Evolutionary conservation across 2,888 invertebrate genomes (phyloP).

Genomic region (Nomada fucata): DNA sequence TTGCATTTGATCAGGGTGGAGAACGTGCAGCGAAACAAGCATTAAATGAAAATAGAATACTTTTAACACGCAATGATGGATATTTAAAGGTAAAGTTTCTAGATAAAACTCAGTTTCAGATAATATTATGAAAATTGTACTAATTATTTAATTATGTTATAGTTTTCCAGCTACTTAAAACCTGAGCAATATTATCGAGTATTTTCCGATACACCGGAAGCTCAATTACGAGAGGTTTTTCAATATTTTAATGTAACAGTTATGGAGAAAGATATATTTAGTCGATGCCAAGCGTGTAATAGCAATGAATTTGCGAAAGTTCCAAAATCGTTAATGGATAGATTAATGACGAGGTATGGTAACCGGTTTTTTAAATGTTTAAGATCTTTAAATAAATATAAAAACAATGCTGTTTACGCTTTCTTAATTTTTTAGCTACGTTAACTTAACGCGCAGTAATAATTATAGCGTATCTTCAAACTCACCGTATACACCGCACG

Average conservation of each 20-base stretch:
- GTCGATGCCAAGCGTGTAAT: constrained; percentile 88
- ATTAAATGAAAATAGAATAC: constrained; percentile 85
- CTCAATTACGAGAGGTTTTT: constrained; percentile 89
- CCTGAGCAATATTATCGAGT: constrained; percentile 87
- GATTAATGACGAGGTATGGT: constrained; percentile 74
- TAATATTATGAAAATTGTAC: background rate
- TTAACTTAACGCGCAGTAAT: constrained; percentile 29
- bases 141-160: constrained; percentile 33
- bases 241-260: constrained; percentile 88
- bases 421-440: constrained; percentile 34
- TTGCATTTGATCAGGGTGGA: constrained; percentile 85
- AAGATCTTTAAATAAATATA: background rate
- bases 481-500: background rate
- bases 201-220: constrained; percentile 85
- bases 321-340: constrained; percentile 82
- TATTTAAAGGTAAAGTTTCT: constrained; percentile 82
- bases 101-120: too few species aligned
- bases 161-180: constrained; percentile 83
- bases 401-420: background rate
- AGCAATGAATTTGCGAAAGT: constrained; percentile 84
- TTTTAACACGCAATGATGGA: constrained; percentile 86
- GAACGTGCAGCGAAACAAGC: constrained; percentile 85
- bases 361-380: background rate
- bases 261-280: constrained; percentile 88
- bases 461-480: constrained; percentile 19